Evolutionary conservation across 2,888 invertebrate genomes (phyloP), one percentile per base, ranked within the genome.

Genomic region (Hartigia nigra): DNA sequence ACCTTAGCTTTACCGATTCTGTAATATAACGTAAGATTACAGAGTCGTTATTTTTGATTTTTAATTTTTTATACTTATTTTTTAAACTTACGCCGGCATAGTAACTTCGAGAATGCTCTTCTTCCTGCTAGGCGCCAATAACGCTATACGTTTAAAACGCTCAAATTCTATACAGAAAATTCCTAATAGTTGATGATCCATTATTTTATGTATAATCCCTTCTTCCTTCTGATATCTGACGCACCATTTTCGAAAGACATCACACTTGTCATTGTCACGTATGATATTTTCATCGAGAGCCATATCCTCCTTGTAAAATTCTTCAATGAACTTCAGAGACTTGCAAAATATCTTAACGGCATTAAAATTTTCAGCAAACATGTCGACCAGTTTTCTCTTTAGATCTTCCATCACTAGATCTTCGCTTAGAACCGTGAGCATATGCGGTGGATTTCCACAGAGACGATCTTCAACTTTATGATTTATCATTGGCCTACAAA

Each of bases 401-500:
- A 94, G 91, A 1, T 91, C 91, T 76, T 93, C 86, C 88, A 96
- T 92, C 34, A 92, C 86, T 76, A 92, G 92, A 90, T 97, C 96
- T 82, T 95, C 94, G 77, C 94, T 93, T 88, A 97, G 92, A 77
- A 97, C 93, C 85, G 94, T 95, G 70, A 93, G 92, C 55, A 97
- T 92, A 81, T 95, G 94, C 0, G 97, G 97, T 0, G 97, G 94
- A 37, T 93, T 93, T 2, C 96, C 96, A 78, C 95, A 95, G 0
- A 96, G 94, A 89, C 96, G 94, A 74, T 96, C 95, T 84, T 97
- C 96, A 87, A 95, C 94, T 87, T 96, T 96, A 31, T 95, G 96
- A 93, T 97, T 97, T 81, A 98, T 96, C 31, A 95, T 94, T 0
- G 97, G 97, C 80, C 96, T 95, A 85, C 75, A 91, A 89, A 76